These are phyloP conservation scores for Lasioglossum villosulum DNA, from an alignment of 2,888 invertebrate genomes.

Conservation along the genomic window DNA sequence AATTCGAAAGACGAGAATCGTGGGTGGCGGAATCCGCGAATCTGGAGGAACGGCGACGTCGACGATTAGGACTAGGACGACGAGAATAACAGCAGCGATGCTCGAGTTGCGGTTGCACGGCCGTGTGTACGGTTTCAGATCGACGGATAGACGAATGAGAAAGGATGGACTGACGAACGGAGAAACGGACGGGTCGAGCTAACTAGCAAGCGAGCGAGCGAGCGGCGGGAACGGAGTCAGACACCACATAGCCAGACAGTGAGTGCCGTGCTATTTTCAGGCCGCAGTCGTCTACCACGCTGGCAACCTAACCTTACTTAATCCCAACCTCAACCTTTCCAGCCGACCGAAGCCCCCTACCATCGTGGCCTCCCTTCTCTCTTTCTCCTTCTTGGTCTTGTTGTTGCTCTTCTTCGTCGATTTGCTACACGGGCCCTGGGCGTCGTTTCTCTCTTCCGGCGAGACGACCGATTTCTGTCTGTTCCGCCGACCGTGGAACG, in stretches of 20 bases:
- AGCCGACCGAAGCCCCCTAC: constrained; percentile 30
- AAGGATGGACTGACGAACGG: constrained; percentile 66
- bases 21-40: background rate
- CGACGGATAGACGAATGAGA: constrained; percentile 68
- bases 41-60: background rate
- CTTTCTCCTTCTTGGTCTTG: background rate
- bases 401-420: background rate
- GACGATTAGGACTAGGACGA: constrained; percentile 9
- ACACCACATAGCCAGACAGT: constrained; percentile 83
- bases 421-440: background rate
- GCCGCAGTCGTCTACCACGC: constrained; percentile 68
- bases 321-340: constrained; percentile 70
- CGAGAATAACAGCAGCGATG: constrained; percentile 37
- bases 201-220: constrained; percentile 20
- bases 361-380: constrained; percentile 1
- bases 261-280: constrained; percentile 82
- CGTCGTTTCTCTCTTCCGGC: constrained; percentile 15
- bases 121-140: constrained; percentile 69
- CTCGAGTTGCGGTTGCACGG: constrained; percentile 28
- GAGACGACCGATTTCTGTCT: constrained; percentile 18
- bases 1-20: background rate
- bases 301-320: constrained; percentile 72
- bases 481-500: background rate
- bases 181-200: constrained; percentile 32
- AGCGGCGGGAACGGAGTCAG: constrained; percentile 70